These are phyloP conservation scores for Sorex maritimensis DNA, from an alignment of 2,797 vertebrate species.

Conservation along the genomic window DNA sequence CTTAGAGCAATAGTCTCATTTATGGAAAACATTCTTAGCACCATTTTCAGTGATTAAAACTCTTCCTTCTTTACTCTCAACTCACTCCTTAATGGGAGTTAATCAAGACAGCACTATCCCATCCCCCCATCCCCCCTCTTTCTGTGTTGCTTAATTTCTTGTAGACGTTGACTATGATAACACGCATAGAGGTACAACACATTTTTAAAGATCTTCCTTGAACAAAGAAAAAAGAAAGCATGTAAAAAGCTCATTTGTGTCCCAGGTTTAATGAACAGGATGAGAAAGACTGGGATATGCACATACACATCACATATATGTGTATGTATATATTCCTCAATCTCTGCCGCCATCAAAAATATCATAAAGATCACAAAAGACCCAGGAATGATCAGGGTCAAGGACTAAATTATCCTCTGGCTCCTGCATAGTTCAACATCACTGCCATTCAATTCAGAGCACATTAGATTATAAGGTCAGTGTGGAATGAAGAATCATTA, in stretches of 20 bases:
- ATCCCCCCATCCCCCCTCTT: background rate
- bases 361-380: conserved; percentile 85
- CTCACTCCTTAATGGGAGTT: background rate
- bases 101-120: conserved; percentile 15
- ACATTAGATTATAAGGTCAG: conserved; percentile 90
- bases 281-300: background rate
- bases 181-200: background rate
- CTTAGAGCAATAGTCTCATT: conserved; percentile 40
- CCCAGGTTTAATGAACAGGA: conserved; percentile 39
- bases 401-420: conserved; percentile 88
- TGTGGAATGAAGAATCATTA: conserved; percentile 85
- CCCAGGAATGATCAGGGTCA: conserved; percentile 84
- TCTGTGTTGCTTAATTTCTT: background rate
- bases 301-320: background rate
- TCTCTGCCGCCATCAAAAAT: conserved; percentile 86
- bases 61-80: background rate
- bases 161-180: background rate
- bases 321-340: conserved; percentile 55
- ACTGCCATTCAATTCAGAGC: conserved; percentile 86
- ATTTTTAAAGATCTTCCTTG: conserved; percentile 68
- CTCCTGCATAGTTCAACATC: conserved; percentile 88
- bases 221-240: conserved; percentile 49
- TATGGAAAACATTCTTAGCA: conserved; percentile 68
- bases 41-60: conserved; percentile 60
- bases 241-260: conserved; percentile 38